Evolutionary conservation across 2,797 vertebrate genomes (phyloP).

Genomic region (Spea hammondii): DNA sequence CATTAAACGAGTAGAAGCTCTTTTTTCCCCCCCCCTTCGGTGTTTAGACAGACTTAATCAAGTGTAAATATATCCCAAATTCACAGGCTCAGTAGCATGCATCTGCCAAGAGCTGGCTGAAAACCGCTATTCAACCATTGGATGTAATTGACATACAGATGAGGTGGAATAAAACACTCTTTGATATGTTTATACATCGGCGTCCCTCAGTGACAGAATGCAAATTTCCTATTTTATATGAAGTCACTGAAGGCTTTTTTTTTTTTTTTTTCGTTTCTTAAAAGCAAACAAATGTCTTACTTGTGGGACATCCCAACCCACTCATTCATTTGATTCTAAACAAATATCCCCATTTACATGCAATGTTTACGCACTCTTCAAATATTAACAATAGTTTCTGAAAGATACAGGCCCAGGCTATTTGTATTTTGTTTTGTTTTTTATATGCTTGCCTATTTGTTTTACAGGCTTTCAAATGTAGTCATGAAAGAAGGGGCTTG

Average conservation of each 20-base stretch:
- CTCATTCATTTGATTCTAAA: slow-evolving; percentile 61
- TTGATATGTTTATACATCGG: slow-evolving; percentile 65
- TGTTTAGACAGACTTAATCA: slow-evolving; percentile 56
- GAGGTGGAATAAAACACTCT: slow-evolving; percentile 72
- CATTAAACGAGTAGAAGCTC: background rate
- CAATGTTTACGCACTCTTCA: slow-evolving; percentile 66
- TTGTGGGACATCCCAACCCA: slow-evolving; percentile 55
- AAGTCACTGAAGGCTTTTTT: slow-evolving; percentile 55
- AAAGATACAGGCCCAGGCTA: slow-evolving; percentile 56
- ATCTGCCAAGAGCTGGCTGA: slow-evolving; percentile 67
- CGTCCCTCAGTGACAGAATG: slow-evolving; percentile 59
- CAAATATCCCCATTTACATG: slow-evolving; percentile 62
- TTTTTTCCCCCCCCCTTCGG: no score
- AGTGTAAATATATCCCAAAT: slow-evolving; percentile 48
- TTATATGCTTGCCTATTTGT: slow-evolving; percentile 63
- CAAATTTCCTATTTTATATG: slow-evolving; percentile 60
- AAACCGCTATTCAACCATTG: slow-evolving; percentile 64
- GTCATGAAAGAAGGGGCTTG: slow-evolving; percentile 52
- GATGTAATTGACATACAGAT: slow-evolving; percentile 70
- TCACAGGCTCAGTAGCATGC: slow-evolving; percentile 61
- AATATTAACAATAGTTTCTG: slow-evolving; percentile 68
- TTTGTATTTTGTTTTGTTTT: slow-evolving; percentile 49
- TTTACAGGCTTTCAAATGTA: slow-evolving; percentile 58
- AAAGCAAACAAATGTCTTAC: slow-evolving; percentile 67
- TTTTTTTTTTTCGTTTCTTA: slow-evolving; percentile 50